These are phyloP conservation scores for Amiota minor DNA, from an alignment of 2,888 invertebrate genomes.

Conservation along the genomic window DNA sequence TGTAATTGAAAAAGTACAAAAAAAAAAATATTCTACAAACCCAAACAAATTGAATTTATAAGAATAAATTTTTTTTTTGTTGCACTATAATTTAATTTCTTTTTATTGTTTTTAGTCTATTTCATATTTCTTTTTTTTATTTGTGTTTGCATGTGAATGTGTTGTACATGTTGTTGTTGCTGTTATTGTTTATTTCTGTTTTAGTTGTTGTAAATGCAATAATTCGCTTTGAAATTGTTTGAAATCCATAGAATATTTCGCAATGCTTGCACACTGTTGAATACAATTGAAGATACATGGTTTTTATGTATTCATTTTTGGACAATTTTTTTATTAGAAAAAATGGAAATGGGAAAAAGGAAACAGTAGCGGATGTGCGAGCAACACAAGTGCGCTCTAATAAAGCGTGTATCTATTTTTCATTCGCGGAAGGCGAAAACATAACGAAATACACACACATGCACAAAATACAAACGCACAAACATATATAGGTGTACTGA, in stretches of 20 bases:
- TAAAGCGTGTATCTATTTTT: conserved; percentile 1
- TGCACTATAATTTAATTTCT: conserved; percentile 3
- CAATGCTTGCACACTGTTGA: neutral
- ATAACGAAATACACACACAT: neutral
- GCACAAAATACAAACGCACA: neutral
- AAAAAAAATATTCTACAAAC: neutral
- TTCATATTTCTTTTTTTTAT: neutral
- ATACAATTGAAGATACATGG: no score
- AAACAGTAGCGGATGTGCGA: neutral
- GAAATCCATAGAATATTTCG: neutral
- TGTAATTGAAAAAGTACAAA: neutral
- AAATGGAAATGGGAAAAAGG: neutral
- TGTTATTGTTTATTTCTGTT: neutral
- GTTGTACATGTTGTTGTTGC: neutral
- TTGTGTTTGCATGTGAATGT: neutral
- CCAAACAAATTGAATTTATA: conserved; percentile 19
- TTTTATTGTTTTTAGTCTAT: neutral
- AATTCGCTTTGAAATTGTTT: neutral
- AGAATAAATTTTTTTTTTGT: neutral
- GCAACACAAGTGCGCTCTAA: neutral
- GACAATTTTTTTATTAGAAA: neutral
- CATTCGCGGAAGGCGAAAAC: neutral
- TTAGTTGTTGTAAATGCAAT: neutral
- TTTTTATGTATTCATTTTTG: neutral
- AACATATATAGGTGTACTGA: no score